Conservation (phyloP, 1,140 invertebrate species). For the Bradynema listronoti region DNA sequence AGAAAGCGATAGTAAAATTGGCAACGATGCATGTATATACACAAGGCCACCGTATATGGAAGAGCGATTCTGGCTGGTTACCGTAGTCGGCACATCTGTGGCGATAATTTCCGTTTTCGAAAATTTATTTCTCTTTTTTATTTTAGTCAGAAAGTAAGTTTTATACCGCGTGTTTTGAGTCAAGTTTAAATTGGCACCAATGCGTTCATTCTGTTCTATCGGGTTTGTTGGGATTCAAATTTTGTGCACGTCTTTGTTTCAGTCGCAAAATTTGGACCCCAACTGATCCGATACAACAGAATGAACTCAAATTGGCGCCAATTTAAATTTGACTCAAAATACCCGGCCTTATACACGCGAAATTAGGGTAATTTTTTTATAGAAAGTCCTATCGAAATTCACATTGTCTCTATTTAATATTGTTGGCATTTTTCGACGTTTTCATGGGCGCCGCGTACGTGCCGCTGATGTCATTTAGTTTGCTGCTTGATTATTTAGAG, state of each 20-base stretch:
- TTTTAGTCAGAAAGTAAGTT: constrained; percentile 41
- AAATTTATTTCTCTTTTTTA: constrained; percentile 43
- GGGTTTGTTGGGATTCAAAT: too few relatives aligned
- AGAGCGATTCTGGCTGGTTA: constrained; percentile 45
- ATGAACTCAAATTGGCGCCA: too few relatives aligned
- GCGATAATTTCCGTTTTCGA: constrained; percentile 41
- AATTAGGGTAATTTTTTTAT: constrained; percentile 19
- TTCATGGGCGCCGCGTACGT: constrained; percentile 47
- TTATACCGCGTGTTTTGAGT: too few relatives aligned
- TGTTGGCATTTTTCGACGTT: constrained; percentile 48
- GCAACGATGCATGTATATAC: too few relatives aligned
- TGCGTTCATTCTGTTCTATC: constrained; percentile 25
- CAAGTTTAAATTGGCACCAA: constrained; percentile 18
- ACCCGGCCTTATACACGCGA: too few relatives aligned
- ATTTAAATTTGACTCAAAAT: too few relatives aligned
- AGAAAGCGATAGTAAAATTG: too few relatives aligned
- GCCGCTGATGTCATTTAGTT: constrained; percentile 49
- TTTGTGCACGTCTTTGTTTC: too few relatives aligned
- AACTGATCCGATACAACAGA: too few relatives aligned
- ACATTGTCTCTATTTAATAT: constrained; percentile 40
- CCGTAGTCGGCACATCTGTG: constrained; percentile 42
- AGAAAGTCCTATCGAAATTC: constrained; percentile 49
- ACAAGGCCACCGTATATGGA: constrained; percentile 18
- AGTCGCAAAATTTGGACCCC: too few relatives aligned
- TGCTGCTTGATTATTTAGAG: constrained; percentile 46